Base-by-base conservation (phyloP, 92 coral and sea anemone genomes). In the Phymanthus crucifer region DNA sequence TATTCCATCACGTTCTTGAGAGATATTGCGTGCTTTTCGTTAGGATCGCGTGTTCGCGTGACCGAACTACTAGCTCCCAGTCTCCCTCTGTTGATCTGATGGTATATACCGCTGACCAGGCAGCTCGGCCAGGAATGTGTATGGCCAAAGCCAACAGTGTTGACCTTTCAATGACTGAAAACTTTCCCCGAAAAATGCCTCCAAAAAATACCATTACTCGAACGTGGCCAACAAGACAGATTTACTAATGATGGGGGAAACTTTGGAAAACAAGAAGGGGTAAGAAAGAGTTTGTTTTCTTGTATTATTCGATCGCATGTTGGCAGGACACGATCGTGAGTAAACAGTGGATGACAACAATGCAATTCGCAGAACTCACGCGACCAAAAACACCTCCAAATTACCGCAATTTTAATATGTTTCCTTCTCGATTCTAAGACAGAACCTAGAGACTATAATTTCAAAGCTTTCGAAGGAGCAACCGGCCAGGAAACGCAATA, bases 381-480 rank as follows among this genome's bases (percentile, higher is more conserved):
- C 93, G 88, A 87, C 70, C 80, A 74, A 70, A 71, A 74, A 72
- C 71, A 69, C 74, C 70, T 77, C 78, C 70, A 83, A 86, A 71
- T 26, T 43, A 61, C 74, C 66, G 45, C 36, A 71, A 43, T 68
- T 72, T 58, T 80, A 52, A 79, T 64, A 33, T 78, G 26, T 26
- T 82, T 84, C 77, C 48, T 81, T 61, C 70, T 83, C 83, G 34
- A 54, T 87, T 66, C 69, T 35, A 77, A 96, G 99, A 76, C 99
- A 96, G 79, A 96, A 96, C 87, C 82, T 96, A 58, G 99, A 96
- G 78, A 96, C 97, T 67, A 96, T 96, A 8, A 92, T 96, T 72
- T 96, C 99, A 72, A 96, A 96, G 87, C 92, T 96, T 70, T 90
- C 99, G 18, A 96, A 87, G 71, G 99, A 96, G 67, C 94, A 96